Base-by-base conservation (phyloP, 1,140 invertebrate genomes). In the Bombyx mandarina region DNA sequence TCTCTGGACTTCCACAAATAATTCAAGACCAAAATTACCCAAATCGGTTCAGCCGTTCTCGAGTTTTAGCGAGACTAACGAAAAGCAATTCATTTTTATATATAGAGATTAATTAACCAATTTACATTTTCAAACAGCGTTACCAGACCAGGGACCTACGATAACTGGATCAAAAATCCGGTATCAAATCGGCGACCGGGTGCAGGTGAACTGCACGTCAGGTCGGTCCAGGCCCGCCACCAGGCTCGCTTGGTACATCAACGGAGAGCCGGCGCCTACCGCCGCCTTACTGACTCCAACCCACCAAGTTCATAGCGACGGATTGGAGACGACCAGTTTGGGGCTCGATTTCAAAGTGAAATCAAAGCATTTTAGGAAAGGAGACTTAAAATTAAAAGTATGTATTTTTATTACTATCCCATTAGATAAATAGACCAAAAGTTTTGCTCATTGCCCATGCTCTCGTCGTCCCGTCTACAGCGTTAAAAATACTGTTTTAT, bases 171-270 rank as follows among this genome's bases (percentile, higher is more conserved):
- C 94, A 22, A 90, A 91, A 56, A 90, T 93, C 0, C 91, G 94
- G 45, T 97, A 97, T 86, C 93, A 95, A 68, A 90, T 94, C 10
- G 95, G 94, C 3, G 95, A 96, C 68, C 88, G 90, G 8, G 93
- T 97, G 9, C 90, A 92, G 22, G 92, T 96, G 10, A 95, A 95
- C 79, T 96, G 95, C 82, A 95, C 94, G 9, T 95, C 94, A 9
- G 92, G 92, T 9, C 88, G 91, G 63, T 96, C 95, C 8, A 92
- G 95, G 71, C 95, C 95, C 1, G 94, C 94, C 0, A 95, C 95
- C 8, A 91, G 93, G 61, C 90, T 97, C 43, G 91, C 91, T 46
- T 97, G 96, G 96, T 94, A 94, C 79, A 94, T 97, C 73, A 97
- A 97, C 73, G 94, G 94, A 45, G 93, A 96, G 68, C 92, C 92